These are phyloP conservation scores for Poeciliopsis infans DNA, from an alignment of 2,797 vertebrate genomes.

Conservation along the genomic window DNA sequence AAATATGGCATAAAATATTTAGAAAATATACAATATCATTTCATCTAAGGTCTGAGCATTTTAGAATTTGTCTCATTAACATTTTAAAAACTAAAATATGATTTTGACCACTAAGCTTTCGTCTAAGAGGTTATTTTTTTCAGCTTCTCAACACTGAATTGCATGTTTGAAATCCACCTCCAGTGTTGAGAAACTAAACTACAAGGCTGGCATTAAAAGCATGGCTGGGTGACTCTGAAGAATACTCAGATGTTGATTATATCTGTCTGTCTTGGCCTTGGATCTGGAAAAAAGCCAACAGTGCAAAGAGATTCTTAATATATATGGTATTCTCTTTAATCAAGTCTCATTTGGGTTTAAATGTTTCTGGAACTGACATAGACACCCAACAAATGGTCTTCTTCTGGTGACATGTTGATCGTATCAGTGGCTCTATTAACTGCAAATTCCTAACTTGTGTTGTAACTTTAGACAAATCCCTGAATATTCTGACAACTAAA, in stretches of 20 bases:
- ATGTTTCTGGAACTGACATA: neutral
- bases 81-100: neutral
- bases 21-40: neutral
- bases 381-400: neutral
- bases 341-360: too few relatives aligned
- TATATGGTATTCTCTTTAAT: too few relatives aligned
- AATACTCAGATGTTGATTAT: neutral
- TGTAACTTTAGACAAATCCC: neutral
- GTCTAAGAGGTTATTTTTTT: neutral
- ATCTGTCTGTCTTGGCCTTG: neutral
- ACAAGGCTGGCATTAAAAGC: neutral
- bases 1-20: neutral
- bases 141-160: neutral
- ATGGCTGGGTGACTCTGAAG: neutral
- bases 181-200: neutral
- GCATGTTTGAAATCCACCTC: neutral
- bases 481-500: conserved; percentile 9
- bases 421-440: neutral
- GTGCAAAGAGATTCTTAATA: too few relatives aligned
- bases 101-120: neutral
- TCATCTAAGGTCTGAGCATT: neutral
- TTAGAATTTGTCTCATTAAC: neutral
- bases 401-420: neutral
- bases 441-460: neutral
- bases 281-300: too few relatives aligned